Evolutionary conservation across 1,140 invertebrate species (phyloP), one percentile per base, ranked within the genome.

Genomic region (Leptinotarsa texana): DNA sequence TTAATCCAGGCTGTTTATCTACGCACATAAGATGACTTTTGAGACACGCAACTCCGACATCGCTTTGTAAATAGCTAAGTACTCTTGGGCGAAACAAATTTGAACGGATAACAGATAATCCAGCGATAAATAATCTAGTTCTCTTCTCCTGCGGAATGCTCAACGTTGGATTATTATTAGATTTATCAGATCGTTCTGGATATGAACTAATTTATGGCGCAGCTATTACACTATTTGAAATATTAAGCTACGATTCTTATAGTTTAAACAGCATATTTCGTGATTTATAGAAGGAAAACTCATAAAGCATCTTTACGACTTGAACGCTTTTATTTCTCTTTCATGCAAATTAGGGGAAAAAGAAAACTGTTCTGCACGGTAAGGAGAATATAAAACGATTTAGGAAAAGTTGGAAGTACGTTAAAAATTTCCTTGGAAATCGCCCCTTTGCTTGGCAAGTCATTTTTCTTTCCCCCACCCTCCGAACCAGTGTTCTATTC

Each of bases 51-150:
- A 3, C 51, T 57, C 5, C 3, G 63, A 65, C n/a, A 65, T 21
- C 63, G 13, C 24, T 66, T 66, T 66, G 63, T 66, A 66, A 66
- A 66, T 66, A 66, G 63, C 63, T 66, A 66, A 65, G 63, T 66
- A 69, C 67, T 69, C 67, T 69, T 47, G 67, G 67, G 67, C 21
- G 13, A 49, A 47, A 69, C 67, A 69, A 69, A 69, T 69, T 69
- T 47, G 18, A 27, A 47, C n/a, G 67, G 67, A 69, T 69, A 47
- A 69, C 63, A 22, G 6, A 13, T 69, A 69, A 69, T 69, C 67
- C 67, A 17, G 67, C 33, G n/a, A 69, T 69, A 69, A 69, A 69
- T 69, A 69, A 69, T 69, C 42, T 47, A 69, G 67, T 69, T n/a
- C 42, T 22, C 27, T 33, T 2, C 63, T 69, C 63, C 13, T 65